Conservation (phyloP, 2,113 vertebrate species). For the Salvator merianae region DNA sequence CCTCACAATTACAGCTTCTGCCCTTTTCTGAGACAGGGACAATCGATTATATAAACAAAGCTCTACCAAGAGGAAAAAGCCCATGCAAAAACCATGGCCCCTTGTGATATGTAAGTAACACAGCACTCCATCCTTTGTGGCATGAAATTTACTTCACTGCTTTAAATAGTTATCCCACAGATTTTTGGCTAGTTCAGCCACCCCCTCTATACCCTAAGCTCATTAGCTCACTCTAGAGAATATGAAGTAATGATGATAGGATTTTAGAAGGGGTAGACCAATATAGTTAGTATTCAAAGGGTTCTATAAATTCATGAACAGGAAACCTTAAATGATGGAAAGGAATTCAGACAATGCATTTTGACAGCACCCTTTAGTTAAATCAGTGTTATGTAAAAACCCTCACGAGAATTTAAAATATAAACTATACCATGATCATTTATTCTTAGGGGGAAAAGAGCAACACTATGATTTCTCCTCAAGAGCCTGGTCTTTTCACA, state of each 20-base stretch:
- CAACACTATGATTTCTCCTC: constrained; percentile 36
- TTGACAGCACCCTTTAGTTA: not conserved
- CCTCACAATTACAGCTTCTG: not conserved
- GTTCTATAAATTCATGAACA: not conserved
- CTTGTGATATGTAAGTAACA: not conserved
- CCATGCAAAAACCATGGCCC: not conserved
- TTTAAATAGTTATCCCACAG: constrained; percentile 7
- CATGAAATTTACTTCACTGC: not conserved
- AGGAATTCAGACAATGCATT: not conserved
- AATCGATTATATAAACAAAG: not conserved
- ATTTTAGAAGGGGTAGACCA: not conserved
- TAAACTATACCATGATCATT: constrained; percentile 10
- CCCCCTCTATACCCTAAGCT: not conserved
- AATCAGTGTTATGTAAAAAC: no score
- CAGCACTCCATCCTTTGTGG: not conserved
- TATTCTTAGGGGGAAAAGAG: not conserved
- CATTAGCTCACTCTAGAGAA: not conserved
- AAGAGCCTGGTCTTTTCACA: not conserved
- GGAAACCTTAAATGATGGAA: not conserved
- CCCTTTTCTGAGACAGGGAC: not conserved
- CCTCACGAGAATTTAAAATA: constrained; percentile 19
- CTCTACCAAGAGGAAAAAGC: not conserved
- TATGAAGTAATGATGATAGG: not conserved
- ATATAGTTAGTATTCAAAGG: not conserved
- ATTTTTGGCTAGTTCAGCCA: not conserved